Evolutionary conservation across 2,888 invertebrate species (phyloP), one percentile per base, ranked within the genome.

Genomic region (Caenorhabditis doughertyi): DNA sequence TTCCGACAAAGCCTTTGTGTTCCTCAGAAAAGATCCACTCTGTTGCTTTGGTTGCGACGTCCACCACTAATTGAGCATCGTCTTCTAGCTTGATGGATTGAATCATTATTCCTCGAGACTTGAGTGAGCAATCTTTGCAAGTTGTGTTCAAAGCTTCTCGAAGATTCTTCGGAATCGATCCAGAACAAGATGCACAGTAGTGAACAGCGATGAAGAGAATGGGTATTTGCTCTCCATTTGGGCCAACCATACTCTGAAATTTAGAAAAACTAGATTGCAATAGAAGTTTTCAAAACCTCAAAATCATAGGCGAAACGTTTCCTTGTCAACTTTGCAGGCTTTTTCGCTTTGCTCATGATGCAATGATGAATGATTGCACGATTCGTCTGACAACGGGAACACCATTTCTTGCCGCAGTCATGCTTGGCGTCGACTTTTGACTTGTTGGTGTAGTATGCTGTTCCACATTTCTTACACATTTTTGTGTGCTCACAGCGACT

Each of bases 401-500:
- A 55, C 3, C 8, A 55, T 2, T 27, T 16, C 4, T 29, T 18
- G 0, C 55, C 55, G 23, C 55, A 55, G 0, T 5, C 16, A 18
- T 55, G 55, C 1, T 4, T 11, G 4, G 8, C 7, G 1, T 9
- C 0, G n/a, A 29, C 29, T n/a, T 42, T 42, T n/a, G n/a, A n/a
- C 35, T 53, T 53, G n/a, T 55, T 55, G 4, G 27, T 27, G 29
- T 29, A 55, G 3, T 16, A 13, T 3, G 27, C 0, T 1, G 1
- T n/a, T 4, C 29, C 1, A n/a, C 55, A 55, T 7, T n/a, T 27
- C 1, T 13, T 0, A 29, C 55, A 55, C 29, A 0, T 8, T n/a
- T 55, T 29, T n/a, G 55, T 55, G 29, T 55, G n/a, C 0, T 55
- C n/a, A 27, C 55, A 55, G 1, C 55, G 55, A n/a, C 55, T 55